phyloP scores from a whole-genome alignment of 2,888 invertebrate species.

The Candidula unifasciata region DNA sequence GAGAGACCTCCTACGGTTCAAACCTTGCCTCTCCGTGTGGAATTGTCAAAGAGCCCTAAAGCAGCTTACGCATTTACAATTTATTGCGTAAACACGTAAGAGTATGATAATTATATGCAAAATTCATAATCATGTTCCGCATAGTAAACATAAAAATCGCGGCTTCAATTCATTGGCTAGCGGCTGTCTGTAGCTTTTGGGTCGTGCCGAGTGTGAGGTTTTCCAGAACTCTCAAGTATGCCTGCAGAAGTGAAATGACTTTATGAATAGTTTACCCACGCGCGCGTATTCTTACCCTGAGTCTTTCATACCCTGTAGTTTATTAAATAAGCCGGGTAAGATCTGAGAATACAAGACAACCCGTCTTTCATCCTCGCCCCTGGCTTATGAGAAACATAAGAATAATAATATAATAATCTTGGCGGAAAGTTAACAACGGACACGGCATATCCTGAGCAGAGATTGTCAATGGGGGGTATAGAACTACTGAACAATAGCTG shows the following conservation, averaged over 20 bases:
- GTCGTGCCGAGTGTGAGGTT: neutral
- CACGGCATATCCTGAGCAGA: neutral
- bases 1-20: too few relatives aligned
- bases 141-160: constrained; percentile 25
- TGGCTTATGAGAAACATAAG: neutral
- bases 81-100: constrained; percentile 39
- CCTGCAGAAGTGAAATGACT: constrained; percentile 20
- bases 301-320: constrained; percentile 20
- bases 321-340: constrained; percentile 26
- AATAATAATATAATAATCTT: constrained; percentile 20
- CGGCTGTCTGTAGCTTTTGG: neutral
- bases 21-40: neutral
- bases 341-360: neutral
- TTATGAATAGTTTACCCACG: constrained; percentile 18
- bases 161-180: neutral
- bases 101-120: constrained; percentile 31
- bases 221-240: neutral
- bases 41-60: constrained; percentile 5
- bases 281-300: neutral
- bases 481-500: neutral
- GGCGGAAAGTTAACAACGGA: neutral
- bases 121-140: constrained; percentile 31
- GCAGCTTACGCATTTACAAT: constrained; percentile 12
- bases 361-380: neutral
- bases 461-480: neutral